Evolutionary conservation across 2,888 invertebrate species (phyloP), one percentile per base, ranked within the genome.

Genomic region (Diaphora mendica): DNA sequence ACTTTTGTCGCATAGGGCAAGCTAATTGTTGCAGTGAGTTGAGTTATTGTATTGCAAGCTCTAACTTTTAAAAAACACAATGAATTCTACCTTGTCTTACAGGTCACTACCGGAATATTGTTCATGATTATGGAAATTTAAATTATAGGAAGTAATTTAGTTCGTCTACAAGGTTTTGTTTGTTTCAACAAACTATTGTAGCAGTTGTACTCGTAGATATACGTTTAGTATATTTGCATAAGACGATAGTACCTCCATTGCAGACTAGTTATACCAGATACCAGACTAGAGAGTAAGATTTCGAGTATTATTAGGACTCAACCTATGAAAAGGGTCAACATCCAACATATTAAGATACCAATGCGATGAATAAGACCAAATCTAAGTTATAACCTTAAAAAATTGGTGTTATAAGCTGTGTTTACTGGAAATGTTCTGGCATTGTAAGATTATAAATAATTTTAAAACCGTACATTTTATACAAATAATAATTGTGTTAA

Each of bases 1-100:
- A 82, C 77, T 64, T 67, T 59, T 70, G 75, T 72, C 75, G 59
- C 23, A 74, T 78, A 70, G 72, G 77, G 59, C 80, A 68, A 82
- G 65, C 68, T 74, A 76, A 77, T 77, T 78, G 71, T 73, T 72
- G 70, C 35, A 55, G 70, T 73, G 70, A 48, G 69, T 26, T 30
- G 35, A 48, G 75, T 30, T 33, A 35, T 17, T 11, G 3, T 39
- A n/a, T 15, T 77, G 8, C 17, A 62, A 30, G 30, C 17, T 62
- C 26, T 62, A 30, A 26, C 30, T 30, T 59, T 30, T 2, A 20
- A 11, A 44, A 44, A 17, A n/a, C n/a, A 65, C 59, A 66, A 11
- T 42, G 20, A 42, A 30, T 33, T 23, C 30, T 67, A 48, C 26
- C 42, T 48, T 42, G 15, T 68, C 23, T 30, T 30, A 30, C 15